phyloP scores from a whole-genome alignment of 2,888 invertebrate genomes.

The Eilema depressum region DNA sequence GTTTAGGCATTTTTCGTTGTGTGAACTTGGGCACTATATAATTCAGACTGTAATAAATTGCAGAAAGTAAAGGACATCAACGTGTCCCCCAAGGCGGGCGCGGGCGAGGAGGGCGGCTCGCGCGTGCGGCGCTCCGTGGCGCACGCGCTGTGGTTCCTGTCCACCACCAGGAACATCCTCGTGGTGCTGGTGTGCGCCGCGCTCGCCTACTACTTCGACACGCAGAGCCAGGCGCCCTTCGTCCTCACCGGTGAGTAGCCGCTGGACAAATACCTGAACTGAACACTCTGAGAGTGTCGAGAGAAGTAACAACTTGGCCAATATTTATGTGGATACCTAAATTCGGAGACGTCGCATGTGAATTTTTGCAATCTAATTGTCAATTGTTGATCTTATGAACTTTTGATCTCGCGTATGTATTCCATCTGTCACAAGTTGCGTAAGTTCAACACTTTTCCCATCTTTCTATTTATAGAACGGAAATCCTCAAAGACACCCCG shows the following conservation, averaged over 20 bases:
- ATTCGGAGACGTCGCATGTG: neutral
- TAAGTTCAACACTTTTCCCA: too few relatives aligned
- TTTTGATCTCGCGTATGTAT: too few relatives aligned
- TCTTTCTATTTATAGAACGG: too few relatives aligned
- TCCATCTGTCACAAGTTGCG: too few relatives aligned
- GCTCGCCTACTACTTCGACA: conserved; percentile 89
- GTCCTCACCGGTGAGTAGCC: conserved; percentile 87
- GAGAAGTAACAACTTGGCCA: neutral
- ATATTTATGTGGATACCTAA: neutral
- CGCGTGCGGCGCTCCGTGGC: conserved; percentile 71
- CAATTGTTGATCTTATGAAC: too few relatives aligned
- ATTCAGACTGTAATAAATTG: conserved; percentile 29
- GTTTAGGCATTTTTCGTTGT: too few relatives aligned
- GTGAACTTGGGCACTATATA: too few relatives aligned
- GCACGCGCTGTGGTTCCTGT: conserved; percentile 90
- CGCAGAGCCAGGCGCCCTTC: conserved; percentile 88
- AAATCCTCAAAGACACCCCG: too few relatives aligned
- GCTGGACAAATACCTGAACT: neutral
- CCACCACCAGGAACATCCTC: conserved; percentile 92
- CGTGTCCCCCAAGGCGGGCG: conserved; percentile 62
- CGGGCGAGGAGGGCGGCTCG: conserved; percentile 46
- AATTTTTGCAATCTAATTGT: too few relatives aligned
- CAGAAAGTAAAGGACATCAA: conserved; percentile 92
- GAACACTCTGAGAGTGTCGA: neutral
- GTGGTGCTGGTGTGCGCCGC: conserved; percentile 90